Evolutionary conservation across 1,140 invertebrate species (phyloP), one percentile per base, ranked within the genome.

Genomic region (Latrodectus geometricus): DNA sequence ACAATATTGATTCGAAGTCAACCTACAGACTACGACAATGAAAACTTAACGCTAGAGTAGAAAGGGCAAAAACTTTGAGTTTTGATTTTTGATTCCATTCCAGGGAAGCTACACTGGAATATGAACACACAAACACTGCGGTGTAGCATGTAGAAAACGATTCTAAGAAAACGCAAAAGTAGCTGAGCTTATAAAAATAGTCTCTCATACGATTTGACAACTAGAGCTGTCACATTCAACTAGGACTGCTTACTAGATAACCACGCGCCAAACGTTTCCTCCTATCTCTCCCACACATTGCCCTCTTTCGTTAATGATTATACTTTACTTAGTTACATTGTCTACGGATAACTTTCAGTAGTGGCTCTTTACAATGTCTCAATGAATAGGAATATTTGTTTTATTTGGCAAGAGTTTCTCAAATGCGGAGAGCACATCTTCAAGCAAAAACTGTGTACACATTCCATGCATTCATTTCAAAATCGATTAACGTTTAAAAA

Each of bases 131-230:
- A 78, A 72, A 86, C 83, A 86, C 68, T 77, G 83, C 76, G 75
- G 76, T 75, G 80, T 66, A 87, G 76, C 85, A 87, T 15, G 77
- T 87, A 87, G 77, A 87, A 87, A 87, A 87, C 72, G 85, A 87
- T 73, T 80, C 85, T 87, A 80, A 87, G 85, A 87, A 87, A 87
- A 87, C 76, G 77, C 85, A 87, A 80, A 87, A 86, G 54, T 75
- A 83, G 80, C 85, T 80, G 85, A 87, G 85, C 72, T 79, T 87
- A 87, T 87, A 87, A 87, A 87, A 87, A 87, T 87, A 87, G 77
- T 87, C 85, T 87, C 77, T 87, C 85, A 75, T 87, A 87, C 85
- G 77, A 77, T 87, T 56, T 79, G 85, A 80, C 83, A 86, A 86
- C 75, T 61, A 86, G 69, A 78, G 83, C 75, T 77, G 83, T 61